These are phyloP conservation scores for Megalops atlanticus DNA, from an alignment of 2,113 vertebrate species.

Conservation along the genomic window DNA sequence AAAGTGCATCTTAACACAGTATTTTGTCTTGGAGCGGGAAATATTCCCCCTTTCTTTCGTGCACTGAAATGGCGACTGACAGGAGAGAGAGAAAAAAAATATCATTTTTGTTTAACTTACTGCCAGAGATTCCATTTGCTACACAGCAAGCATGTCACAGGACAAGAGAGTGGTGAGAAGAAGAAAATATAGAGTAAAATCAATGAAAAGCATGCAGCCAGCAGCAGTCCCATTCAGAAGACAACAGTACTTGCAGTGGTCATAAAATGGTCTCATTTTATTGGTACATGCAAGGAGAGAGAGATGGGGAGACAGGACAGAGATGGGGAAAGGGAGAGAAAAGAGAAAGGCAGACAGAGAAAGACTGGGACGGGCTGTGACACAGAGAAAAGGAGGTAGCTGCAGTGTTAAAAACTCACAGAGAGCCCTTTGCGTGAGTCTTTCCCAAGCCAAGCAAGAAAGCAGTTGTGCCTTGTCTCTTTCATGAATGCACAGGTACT, in stretches of 20 bases:
- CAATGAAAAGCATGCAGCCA: slow-evolving; percentile 81
- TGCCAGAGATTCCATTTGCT: slow-evolving; percentile 98
- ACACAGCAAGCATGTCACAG: slow-evolving; percentile 89
- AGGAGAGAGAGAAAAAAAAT: slow-evolving; percentile 52
- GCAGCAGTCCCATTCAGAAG: slow-evolving; percentile 65
- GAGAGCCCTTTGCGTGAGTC: slow-evolving; percentile 18
- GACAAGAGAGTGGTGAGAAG: slow-evolving; percentile 81
- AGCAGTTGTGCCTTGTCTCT: slow-evolving; percentile 25
- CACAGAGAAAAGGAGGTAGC: not conserved
- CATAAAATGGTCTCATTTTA: slow-evolving; percentile 28
- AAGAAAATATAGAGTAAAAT: slow-evolving; percentile 77
- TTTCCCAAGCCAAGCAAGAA: slow-evolving; percentile 39
- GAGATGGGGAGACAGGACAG: not conserved
- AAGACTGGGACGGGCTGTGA: not conserved
- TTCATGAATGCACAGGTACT: slow-evolving; percentile 41
- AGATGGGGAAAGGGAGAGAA: not conserved
- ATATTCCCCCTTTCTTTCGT: not conserved
- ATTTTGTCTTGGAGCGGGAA: not conserved
- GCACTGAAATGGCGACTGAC: not conserved
- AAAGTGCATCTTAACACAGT: not conserved
- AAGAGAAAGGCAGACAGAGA: not conserved
- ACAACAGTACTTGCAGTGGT: slow-evolving; percentile 40
- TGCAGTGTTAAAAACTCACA: slow-evolving; percentile 35
- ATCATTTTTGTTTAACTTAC: slow-evolving; percentile 82
- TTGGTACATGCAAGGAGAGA: slow-evolving; percentile 52